A percentile compares a stretch with the other conserved stretches of the same genome.
Conservation (phyloP, 2,888 invertebrate species). For the Drosophila barbarae region DNA sequence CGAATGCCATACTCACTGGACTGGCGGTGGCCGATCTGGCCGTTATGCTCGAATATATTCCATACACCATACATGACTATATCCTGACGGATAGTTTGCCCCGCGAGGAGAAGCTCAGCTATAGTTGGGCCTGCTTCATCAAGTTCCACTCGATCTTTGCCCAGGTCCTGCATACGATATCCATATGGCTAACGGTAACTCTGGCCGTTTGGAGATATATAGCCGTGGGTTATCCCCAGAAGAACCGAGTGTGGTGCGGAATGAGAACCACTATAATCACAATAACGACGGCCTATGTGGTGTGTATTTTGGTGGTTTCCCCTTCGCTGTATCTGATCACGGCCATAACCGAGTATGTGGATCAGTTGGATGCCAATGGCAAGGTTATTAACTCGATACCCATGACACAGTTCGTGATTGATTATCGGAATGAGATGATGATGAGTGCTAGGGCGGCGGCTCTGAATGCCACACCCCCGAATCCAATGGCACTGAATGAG, state of each 20-base stretch:
- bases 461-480: constrained; percentile 46
- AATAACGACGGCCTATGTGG: constrained; percentile 88
- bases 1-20: constrained; percentile 94
- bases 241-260: constrained; percentile 90
- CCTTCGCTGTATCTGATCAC: constrained; percentile 89
- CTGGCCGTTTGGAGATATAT: constrained; percentile 96
- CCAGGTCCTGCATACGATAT: constrained; percentile 93
- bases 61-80: constrained; percentile 91
- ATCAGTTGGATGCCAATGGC: constrained; percentile 77
- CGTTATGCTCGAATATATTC: constrained; percentile 97
- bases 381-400: constrained; percentile 65
- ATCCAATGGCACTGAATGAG: constrained; percentile 31
- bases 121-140: constrained; percentile 91
- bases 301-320: constrained; percentile 86
- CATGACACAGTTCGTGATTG: constrained; percentile 68
- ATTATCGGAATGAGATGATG: constrained; percentile 63
- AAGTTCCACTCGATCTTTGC: constrained; percentile 94
- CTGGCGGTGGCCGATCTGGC: constrained; percentile 94
- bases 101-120: constrained; percentile 82
- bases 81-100: constrained; percentile 81
- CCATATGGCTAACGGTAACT: constrained; percentile 95
- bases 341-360: constrained; percentile 84
- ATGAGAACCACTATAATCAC: constrained; percentile 88
- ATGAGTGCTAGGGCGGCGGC: constrained; percentile 37
- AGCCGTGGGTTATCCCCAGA: constrained; percentile 90